Evolutionary conservation across 2,113 vertebrate species (phyloP), one percentile per base, ranked within the genome.

Genomic region (Oryzias javanicus): DNA sequence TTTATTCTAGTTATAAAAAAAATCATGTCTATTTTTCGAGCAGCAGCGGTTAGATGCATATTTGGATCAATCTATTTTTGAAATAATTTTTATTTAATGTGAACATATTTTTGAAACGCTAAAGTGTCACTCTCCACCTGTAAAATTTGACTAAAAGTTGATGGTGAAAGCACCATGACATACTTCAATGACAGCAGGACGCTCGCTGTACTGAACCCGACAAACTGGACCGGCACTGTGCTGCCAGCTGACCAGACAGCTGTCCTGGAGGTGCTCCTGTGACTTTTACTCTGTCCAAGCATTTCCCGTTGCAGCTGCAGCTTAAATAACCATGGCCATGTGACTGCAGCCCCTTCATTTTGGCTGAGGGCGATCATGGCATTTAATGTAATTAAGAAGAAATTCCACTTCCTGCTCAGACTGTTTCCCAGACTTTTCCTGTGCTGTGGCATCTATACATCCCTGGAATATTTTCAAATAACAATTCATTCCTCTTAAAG

Each of bases 241-340:
- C 48, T 45, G 52, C 55, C 56, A 66, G 55, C 45, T 61, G 70
- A 67, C 59, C 51, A 55, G 64, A 54, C 61, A 73, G 65, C 68
- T 71, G 66, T 76, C 75, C 72, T 77, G 50, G 55, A 61, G 42
- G 15, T 44, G 56, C 25, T 72, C 81, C 64, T 40, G 13, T 49
- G 61, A 48, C 63, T 78, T 80, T 78, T 54, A 53, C 64, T 69
- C 64, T 70, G 61, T 77, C 51, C 62, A 73, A 75, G 53, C 67
- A 62, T 50, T 51, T 54, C 54, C 74, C 66, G 20, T 18, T 73
- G 67, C 78, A 83, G 73, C 81, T 73, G 67, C 63, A 58, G 52
- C 69, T 68, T 72, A 78, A 77, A 78, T 82, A 78, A 70, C 78
- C 51, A n/a, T 44, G 61, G 24, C 60, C 71, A 61, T 62, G 58